Evolutionary conservation across 1,140 invertebrate species (phyloP).

Genomic region (Agrilus planipennis): DNA sequence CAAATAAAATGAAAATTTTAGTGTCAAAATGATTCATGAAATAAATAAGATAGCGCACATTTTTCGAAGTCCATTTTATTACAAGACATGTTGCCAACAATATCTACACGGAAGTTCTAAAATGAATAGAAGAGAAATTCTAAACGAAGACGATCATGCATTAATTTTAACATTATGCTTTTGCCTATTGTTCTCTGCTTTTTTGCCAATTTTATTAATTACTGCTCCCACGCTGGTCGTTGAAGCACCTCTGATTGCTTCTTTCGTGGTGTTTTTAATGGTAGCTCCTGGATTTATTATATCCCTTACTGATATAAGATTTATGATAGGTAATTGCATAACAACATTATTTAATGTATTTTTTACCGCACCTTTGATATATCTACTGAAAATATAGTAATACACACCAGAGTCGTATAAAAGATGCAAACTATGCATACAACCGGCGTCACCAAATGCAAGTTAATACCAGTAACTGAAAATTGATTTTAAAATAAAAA

Average conservation of each 20-base stretch:
- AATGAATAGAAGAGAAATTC: background rate
- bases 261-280: slow-evolving; percentile 10
- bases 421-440: slow-evolving; percentile 70
- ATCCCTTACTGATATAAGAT: slow-evolving; percentile 11
- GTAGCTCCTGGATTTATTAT: slow-evolving; percentile 13
- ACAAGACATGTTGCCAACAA: slow-evolving; percentile 1
- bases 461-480: slow-evolving; percentile 58
- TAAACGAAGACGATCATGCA: slow-evolving; percentile 13
- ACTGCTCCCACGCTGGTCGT: slow-evolving; percentile 11
- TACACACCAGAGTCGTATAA: slow-evolving; percentile 67
- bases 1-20: too few species aligned
- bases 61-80: too few species aligned
- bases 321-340: slow-evolving; percentile 5
- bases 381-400: background rate
- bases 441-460: slow-evolving; percentile 55
- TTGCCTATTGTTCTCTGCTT: slow-evolving; percentile 13
- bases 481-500: slow-evolving; percentile 9
- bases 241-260: slow-evolving; percentile 11
- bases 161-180: slow-evolving; percentile 14
- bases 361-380: background rate
- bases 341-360: too few species aligned
- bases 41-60: too few species aligned
- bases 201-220: slow-evolving; percentile 17
- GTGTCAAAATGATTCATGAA: too few species aligned
- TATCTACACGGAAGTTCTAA: background rate